Conservation (phyloP, 2,888 invertebrate genomes). For the Colostygia pectinataria region DNA sequence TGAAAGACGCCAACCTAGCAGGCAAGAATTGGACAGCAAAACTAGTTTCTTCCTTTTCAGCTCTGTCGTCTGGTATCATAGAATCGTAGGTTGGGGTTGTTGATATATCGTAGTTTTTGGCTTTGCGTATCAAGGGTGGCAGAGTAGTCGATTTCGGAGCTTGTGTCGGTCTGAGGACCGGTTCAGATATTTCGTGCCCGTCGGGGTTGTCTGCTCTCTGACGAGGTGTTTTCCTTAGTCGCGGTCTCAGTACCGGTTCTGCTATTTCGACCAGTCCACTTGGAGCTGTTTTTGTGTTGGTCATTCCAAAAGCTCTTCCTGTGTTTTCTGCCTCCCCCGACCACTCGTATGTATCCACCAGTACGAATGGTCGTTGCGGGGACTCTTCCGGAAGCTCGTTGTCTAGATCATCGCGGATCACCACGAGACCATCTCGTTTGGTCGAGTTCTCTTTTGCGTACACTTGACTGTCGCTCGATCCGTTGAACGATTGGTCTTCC, state of each 20-base stretch:
- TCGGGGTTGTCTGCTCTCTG: conserved; percentile 76
- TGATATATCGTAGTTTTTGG: conserved; percentile 74
- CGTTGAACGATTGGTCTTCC: conserved; percentile 47
- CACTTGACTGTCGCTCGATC: conserved; percentile 46
- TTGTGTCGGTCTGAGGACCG: conserved; percentile 81
- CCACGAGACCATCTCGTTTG: conserved; percentile 43
- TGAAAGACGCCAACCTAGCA: conserved; percentile 88
- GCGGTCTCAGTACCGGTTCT: conserved; percentile 88
- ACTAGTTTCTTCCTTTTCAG: conserved; percentile 64
- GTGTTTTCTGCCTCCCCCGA: conserved; percentile 75
- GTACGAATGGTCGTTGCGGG: conserved; percentile 62
- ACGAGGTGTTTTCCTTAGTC: conserved; percentile 80
- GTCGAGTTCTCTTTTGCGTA: conserved; percentile 54
- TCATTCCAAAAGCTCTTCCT: conserved; percentile 85
- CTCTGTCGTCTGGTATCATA: conserved; percentile 55
- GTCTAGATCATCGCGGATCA: conserved; percentile 55
- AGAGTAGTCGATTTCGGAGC: conserved; percentile 58
- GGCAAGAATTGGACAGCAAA: conserved; percentile 91
- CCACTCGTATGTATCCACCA: conserved; percentile 78
- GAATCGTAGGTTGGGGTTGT: conserved; percentile 68
- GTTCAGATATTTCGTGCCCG: conserved; percentile 85
- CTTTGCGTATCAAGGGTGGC: conserved; percentile 59
- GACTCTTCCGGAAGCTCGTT: conserved; percentile 72
- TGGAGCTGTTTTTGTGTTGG: conserved; percentile 72
- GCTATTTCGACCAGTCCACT: conserved; percentile 85